A percentile compares a stretch with the other conserved stretches of the same genome.
Evolutionary conservation across 2,888 invertebrate genomes (phyloP).

Genomic region (Standfussiana lucernea): DNA sequence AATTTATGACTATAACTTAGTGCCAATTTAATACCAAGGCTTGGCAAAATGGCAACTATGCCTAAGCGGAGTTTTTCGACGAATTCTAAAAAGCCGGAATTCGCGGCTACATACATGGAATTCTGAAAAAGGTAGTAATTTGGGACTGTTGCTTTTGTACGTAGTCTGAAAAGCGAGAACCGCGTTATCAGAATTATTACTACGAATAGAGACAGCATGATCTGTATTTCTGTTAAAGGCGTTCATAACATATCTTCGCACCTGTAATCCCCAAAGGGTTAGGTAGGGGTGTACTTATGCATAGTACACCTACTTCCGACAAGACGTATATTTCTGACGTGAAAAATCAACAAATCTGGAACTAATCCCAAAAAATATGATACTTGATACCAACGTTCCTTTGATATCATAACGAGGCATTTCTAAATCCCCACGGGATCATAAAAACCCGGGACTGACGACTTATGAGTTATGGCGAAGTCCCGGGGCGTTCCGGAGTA

Average conservation of each 20-base stretch:
- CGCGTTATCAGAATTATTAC: not conserved
- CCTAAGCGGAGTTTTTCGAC: not conserved
- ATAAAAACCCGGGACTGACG: constrained; percentile 35
- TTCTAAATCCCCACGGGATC: constrained; percentile 39
- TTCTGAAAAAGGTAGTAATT: not conserved
- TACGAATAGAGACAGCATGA: no score
- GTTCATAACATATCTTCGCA: not conserved
- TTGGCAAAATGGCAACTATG: not conserved
- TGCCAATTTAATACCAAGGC: constrained; percentile 5
- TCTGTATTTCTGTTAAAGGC: not conserved
- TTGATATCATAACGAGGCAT: constrained; percentile 35
- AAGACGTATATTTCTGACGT: not conserved
- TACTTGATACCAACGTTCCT: not conserved
- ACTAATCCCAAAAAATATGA: constrained; percentile 5
- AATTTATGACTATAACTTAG: constrained; percentile 27
- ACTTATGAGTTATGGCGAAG: constrained; percentile 53
- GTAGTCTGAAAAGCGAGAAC: not conserved
- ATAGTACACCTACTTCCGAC: not conserved
- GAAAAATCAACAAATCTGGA: not conserved
- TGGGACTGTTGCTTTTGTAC: not conserved
- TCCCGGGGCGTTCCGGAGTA: constrained; percentile 30
- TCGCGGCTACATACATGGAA: not conserved
- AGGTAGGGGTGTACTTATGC: not conserved
- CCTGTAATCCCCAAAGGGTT: no score
- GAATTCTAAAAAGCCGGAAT: not conserved